Conservation (phyloP, 2,797 vertebrate species). For the Peromyscus aztecus region DNA sequence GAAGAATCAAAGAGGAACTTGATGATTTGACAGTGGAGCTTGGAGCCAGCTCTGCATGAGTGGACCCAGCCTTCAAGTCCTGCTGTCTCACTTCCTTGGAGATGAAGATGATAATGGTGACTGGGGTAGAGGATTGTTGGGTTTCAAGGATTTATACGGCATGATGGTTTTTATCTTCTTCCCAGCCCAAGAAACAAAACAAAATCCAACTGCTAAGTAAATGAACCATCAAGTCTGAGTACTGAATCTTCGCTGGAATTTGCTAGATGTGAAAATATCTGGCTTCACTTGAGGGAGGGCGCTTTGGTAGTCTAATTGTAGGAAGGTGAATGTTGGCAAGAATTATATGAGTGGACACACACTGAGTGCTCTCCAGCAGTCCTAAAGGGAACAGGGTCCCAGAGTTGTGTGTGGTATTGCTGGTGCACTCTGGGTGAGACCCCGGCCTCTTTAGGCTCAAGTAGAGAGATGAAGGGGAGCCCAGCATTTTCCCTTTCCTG, state of each 20-base stretch:
- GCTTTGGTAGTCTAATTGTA: background rate
- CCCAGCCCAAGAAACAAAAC: slow-evolving; percentile 54
- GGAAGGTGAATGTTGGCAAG: background rate
- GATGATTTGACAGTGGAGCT: background rate
- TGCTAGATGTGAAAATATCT: slow-evolving; percentile 54
- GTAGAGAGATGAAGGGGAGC: background rate
- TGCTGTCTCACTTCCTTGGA: slow-evolving; percentile 35
- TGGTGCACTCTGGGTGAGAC: no score
- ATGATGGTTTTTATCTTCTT: slow-evolving; percentile 63
- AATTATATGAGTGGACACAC: background rate
- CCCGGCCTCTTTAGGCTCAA: background rate
- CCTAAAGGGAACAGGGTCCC: background rate
- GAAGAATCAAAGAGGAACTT: slow-evolving; percentile 50
- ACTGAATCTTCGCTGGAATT: background rate
- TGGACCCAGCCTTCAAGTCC: slow-evolving; percentile 44
- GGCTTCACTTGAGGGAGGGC: background rate
- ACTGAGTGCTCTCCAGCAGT: background rate
- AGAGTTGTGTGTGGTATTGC: background rate
- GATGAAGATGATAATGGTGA: slow-evolving; percentile 45
- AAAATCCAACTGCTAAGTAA: slow-evolving; percentile 13
- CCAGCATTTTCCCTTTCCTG: accelerated
- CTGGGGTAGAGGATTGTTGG: background rate
- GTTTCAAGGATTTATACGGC: slow-evolving; percentile 54
- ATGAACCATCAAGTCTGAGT: slow-evolving; percentile 32
- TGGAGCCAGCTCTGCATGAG: background rate